Percentiles rank a stretch among this genome's conserved stretches.
These are phyloP conservation scores for Apodemia mormo DNA, from an alignment of 2,888 invertebrate species.

Conservation along the genomic window DNA sequence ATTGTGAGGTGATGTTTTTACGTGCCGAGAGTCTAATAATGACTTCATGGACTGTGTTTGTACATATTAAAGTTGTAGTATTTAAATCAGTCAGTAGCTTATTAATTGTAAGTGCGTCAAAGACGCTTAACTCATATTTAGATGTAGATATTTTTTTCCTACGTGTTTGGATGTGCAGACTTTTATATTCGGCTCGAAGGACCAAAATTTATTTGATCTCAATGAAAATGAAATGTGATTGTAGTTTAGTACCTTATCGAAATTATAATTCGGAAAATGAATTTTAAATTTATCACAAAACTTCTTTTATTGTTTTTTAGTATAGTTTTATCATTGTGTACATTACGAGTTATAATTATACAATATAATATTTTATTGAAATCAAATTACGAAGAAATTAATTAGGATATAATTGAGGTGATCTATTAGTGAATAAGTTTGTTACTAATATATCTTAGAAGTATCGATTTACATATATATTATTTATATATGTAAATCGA, in stretches of 20 bases:
- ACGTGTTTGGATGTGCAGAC: constrained; percentile 28
- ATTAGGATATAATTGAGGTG: neutral
- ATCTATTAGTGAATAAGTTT: constrained; percentile 5
- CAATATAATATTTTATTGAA: neutral
- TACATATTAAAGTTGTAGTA: constrained; percentile 16
- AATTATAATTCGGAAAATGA: constrained; percentile 19
- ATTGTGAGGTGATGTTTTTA: neutral
- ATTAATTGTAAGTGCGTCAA: constrained; percentile 56
- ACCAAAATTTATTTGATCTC: constrained; percentile 46
- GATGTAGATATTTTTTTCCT: constrained; percentile 21
- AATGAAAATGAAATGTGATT: constrained; percentile 30
- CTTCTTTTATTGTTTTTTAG: constrained; percentile 22
- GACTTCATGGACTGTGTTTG: constrained; percentile 1
- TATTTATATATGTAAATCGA: no score
- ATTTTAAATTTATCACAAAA: constrained; percentile 18
- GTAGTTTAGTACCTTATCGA: constrained; percentile 26
- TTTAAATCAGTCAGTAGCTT: constrained; percentile 28
- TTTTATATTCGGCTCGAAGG: constrained; percentile 49
- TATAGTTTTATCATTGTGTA: constrained; percentile 21
- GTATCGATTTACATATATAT: no score
- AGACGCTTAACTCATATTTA: constrained; percentile 52
- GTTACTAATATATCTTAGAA: neutral
- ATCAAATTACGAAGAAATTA: neutral
- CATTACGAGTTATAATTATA: neutral
- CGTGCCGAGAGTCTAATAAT: neutral